These are phyloP conservation scores for Hirundichthys speculiger DNA, from an alignment of 2,113 vertebrate species.

Conservation along the genomic window DNA sequence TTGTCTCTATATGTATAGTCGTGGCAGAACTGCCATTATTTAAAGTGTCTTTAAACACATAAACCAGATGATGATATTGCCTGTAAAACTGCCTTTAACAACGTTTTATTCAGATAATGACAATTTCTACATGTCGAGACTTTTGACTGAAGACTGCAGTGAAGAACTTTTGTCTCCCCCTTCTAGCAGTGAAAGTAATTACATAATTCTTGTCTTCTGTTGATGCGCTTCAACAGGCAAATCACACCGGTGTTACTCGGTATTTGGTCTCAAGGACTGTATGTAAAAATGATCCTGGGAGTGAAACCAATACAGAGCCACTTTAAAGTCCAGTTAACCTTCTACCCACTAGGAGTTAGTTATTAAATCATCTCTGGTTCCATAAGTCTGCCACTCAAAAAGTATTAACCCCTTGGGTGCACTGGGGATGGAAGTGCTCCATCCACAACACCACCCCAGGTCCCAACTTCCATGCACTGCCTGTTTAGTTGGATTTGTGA, in stretches of 20 bases:
- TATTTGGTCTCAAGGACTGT: background rate
- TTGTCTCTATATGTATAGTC: conserved; percentile 38
- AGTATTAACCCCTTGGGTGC: no score
- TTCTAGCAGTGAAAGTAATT: background rate
- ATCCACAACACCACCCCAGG: no score
- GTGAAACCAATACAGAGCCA: background rate
- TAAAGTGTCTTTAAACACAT: conserved; percentile 39
- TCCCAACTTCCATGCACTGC: no score
- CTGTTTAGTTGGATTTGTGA: no score
- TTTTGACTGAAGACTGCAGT: background rate
- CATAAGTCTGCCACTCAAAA: no score
- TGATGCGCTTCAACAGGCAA: background rate
- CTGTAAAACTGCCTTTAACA: background rate
- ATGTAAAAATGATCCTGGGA: background rate
- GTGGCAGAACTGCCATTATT: conserved; percentile 28
- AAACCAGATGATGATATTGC: conserved; percentile 2
- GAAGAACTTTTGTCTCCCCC: background rate
- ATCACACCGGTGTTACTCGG: background rate
- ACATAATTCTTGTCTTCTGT: background rate
- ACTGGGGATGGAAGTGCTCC: no score
- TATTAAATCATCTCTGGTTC: no score
- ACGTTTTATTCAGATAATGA: background rate
- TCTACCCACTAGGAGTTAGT: no score
- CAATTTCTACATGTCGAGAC: background rate
- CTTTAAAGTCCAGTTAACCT: no score